A percentile compares a stretch with the other conserved stretches of the same genome.
Conservation (phyloP, 1,140 invertebrate genomes). For the Drosophila ironensis region DNA sequence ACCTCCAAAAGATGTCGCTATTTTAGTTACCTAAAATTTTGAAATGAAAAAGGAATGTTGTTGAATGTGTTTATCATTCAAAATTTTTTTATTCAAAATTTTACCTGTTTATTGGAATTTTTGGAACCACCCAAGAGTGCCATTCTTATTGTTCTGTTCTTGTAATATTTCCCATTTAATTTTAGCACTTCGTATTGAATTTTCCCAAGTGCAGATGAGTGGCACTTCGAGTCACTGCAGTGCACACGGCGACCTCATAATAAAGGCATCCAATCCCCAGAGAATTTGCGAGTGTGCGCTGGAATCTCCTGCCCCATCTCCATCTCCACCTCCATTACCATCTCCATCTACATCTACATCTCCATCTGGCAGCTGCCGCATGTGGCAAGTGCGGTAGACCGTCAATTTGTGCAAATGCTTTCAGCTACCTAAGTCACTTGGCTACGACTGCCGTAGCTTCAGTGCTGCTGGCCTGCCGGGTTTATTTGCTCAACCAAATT, state of each 20-base stretch:
- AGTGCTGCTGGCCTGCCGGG: background rate
- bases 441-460: background rate
- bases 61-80: no score
- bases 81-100: no score
- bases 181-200: background rate
- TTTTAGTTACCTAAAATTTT: no score
- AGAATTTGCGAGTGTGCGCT: slow-evolving; percentile 19
- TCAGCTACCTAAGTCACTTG: slow-evolving; percentile 49
- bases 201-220: background rate
- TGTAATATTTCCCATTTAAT: background rate
- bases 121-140: no score
- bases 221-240: slow-evolving; percentile 38
- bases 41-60: no score
- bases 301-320: no score
- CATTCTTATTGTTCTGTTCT: background rate
- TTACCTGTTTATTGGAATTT: no score
- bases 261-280: slow-evolving; percentile 42
- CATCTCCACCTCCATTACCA: no score
- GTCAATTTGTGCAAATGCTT: slow-evolving; percentile 75
- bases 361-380: slow-evolving; percentile 70
- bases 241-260: slow-evolving; percentile 54
- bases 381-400: slow-evolving; percentile 73
- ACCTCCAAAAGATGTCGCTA: no score
- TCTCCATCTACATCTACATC: no score
- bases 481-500: slow-evolving; percentile 63